Evolutionary conservation across 2,797 vertebrate species (phyloP).

Genomic region (Hemitrygon akajei): DNA sequence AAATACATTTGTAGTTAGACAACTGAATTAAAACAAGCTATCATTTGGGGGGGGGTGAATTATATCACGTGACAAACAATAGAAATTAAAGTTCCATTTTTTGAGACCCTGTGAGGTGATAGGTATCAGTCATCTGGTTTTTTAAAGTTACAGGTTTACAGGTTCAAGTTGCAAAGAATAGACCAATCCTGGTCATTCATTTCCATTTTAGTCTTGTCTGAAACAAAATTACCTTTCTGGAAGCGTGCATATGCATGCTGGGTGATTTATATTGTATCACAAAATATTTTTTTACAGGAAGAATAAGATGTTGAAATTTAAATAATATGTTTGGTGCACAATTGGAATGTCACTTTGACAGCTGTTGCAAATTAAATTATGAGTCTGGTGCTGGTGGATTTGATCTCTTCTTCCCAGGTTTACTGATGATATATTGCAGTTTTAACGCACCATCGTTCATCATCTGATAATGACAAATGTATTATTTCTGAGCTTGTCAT

Average conservation of each 20-base stretch:
- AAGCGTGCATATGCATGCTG: conserved; percentile 1
- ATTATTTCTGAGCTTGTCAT: conserved; percentile 80
- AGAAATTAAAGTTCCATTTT: not conserved
- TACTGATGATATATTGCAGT: conserved; percentile 72
- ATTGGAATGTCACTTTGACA: conserved; percentile 70
- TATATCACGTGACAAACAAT: not conserved
- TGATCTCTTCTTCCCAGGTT: conserved; percentile 69
- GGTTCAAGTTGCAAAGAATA: not conserved
- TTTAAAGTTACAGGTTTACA: not conserved
- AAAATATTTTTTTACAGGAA: conserved; percentile 33
- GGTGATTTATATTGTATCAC: conserved; percentile 34
- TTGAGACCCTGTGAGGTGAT: not conserved
- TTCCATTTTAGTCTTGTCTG: not conserved
- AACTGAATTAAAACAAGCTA: not conserved
- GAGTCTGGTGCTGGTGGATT: conserved; percentile 66
- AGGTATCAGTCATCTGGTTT: not conserved
- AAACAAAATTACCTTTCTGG: conserved; percentile 29
- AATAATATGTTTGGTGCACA: conserved; percentile 35
- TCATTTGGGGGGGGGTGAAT: not conserved
- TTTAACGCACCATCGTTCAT: conserved; percentile 81
- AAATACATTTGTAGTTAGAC: not conserved
- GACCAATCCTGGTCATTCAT: not conserved
- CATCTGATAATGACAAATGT: conserved; percentile 85
- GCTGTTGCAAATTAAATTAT: conserved; percentile 75
- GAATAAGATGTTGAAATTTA: conserved; percentile 36